Conservation (phyloP, 2,888 invertebrate species). For the Netelia inedita region DNA sequence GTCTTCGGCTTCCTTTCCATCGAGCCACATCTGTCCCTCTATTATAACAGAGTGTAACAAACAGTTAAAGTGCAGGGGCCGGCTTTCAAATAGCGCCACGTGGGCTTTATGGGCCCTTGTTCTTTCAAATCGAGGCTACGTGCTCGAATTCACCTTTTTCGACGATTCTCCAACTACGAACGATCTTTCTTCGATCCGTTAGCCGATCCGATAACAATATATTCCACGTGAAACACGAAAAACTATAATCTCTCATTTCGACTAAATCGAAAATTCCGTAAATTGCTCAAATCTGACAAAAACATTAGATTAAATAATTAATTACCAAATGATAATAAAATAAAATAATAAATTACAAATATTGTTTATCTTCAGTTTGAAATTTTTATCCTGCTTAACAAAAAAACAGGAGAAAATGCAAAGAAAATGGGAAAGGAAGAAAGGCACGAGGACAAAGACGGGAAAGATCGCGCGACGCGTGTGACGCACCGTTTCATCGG, state of each 20-base stretch:
- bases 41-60: not conserved
- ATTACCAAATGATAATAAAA: too few relatives aligned
- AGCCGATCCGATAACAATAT: too few relatives aligned
- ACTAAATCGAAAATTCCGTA: too few relatives aligned
- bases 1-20: conserved; percentile 61
- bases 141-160: not conserved
- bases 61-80: not conserved
- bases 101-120: not conserved
- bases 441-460: not conserved
- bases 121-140: not conserved
- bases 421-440: not conserved
- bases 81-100: not conserved
- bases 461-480: not conserved
- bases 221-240: too few relatives aligned
- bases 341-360: too few relatives aligned
- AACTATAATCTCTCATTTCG: too few relatives aligned
- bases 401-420: too few relatives aligned
- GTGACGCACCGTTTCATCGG: not conserved
- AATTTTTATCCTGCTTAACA: too few relatives aligned
- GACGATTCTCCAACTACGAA: not conserved
- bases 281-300: too few relatives aligned
- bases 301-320: too few relatives aligned
- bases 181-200: too few relatives aligned
- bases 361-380: too few relatives aligned
- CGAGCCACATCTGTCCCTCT: conserved; percentile 37